Evolutionary conservation across 1,140 invertebrate genomes (phyloP).

Genomic region (Elymnias hypermnestra): DNA sequence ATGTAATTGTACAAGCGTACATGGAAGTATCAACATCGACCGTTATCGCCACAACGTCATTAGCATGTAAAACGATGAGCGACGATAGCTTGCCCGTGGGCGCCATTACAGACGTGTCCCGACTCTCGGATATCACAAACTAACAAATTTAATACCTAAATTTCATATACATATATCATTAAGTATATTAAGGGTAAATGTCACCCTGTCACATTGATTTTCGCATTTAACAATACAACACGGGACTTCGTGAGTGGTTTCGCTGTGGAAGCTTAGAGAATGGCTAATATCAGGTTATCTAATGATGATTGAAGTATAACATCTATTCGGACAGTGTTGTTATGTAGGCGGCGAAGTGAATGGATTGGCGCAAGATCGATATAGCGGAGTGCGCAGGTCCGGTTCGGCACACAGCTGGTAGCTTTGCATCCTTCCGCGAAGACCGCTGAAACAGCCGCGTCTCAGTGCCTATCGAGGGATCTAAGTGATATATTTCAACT

Average conservation of each 20-base stretch:
- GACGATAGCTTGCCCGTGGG: conserved; percentile 53
- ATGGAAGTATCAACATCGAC: conserved; percentile 22
- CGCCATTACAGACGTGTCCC: conserved; percentile 23
- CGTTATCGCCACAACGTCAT: conserved; percentile 56
- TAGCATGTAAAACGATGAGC: conserved; percentile 49
- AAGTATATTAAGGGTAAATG: not conserved
- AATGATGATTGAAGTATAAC: conserved; percentile 68
- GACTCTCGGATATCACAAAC: conserved; percentile 14
- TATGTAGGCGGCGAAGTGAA: conserved; percentile 66
- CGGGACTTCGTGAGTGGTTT: conserved; percentile 32
- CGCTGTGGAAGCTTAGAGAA: conserved; percentile 37
- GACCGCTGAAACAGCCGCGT: conserved; percentile 31
- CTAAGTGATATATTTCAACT: conserved; percentile 39
- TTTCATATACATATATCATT: not conserved
- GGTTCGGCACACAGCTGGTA: conserved; percentile 44
- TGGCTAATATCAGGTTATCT: conserved; percentile 63
- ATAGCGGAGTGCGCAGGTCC: conserved; percentile 64
- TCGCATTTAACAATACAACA: conserved; percentile 34
- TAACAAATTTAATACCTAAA: conserved; percentile 10
- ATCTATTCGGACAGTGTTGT: conserved; percentile 38
- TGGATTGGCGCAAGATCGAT: conserved; percentile 61
- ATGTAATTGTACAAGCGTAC: conserved; percentile 7
- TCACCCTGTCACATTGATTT: conserved; percentile 15
- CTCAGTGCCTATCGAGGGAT: conserved; percentile 42
- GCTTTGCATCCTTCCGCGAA: conserved; percentile 41